Percentiles rank a stretch among this genome's conserved stretches.
Evolutionary conservation across 2,888 invertebrate species (phyloP).

Genomic region (Philhelius pedissequus): DNA sequence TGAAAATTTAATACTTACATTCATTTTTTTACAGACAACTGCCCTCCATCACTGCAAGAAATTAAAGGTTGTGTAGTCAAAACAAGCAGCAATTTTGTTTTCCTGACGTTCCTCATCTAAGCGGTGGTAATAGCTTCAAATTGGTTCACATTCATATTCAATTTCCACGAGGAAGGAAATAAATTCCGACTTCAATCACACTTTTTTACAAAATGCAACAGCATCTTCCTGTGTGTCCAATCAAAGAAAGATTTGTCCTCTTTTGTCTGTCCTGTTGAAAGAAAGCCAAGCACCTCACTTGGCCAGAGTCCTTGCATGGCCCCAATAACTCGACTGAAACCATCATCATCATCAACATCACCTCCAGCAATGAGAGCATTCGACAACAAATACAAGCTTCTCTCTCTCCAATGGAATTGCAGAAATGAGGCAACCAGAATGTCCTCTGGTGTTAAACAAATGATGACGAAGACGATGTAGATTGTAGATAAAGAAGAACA

Average conservation of each 20-base stretch:
- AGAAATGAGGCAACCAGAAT: not conserved
- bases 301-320: not conserved
- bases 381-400: not conserved
- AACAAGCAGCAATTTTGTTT: not conserved
- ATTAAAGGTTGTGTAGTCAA: not conserved
- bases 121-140: not conserved
- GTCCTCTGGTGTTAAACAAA: not conserved
- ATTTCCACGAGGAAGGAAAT: not conserved
- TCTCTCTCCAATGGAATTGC: not conserved
- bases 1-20: too few species aligned
- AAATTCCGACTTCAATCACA: not conserved
- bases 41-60: not conserved
- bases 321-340: slow-evolving; percentile 28
- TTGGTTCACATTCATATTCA: not conserved
- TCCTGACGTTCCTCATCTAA: not conserved
- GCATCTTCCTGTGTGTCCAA: not conserved
- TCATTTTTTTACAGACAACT: not conserved
- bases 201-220: not conserved
- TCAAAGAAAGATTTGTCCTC: not conserved
- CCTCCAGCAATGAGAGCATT: not conserved
- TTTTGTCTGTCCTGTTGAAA: not conserved
- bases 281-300: slow-evolving; percentile 4
- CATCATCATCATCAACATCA: not conserved
- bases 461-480: not conserved
- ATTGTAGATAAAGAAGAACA: not conserved